Percentiles rank a stretch among this genome's conserved stretches.
phyloP scores from a whole-genome alignment of 2,888 invertebrate species.

The Scrobipalpa costella region DNA sequence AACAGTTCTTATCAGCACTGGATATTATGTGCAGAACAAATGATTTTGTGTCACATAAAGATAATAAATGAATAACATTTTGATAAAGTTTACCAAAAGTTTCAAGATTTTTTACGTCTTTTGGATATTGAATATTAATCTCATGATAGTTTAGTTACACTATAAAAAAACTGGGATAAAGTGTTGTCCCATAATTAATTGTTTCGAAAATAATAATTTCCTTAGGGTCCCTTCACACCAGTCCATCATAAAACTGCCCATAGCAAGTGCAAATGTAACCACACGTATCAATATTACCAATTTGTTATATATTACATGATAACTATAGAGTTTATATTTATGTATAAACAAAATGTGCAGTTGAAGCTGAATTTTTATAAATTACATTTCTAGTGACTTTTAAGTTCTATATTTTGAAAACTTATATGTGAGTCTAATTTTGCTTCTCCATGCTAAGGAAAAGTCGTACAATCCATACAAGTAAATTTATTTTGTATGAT shows the following conservation, averaged over 20 bases:
- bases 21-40: neutral
- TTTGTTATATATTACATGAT: conserved; percentile 27
- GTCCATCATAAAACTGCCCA: neutral
- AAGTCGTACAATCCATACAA: neutral
- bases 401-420: conserved; percentile 44
- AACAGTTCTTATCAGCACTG: neutral
- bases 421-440: conserved; percentile 50
- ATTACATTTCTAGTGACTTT: conserved; percentile 53
- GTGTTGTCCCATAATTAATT: neutral
- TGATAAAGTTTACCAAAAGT: too few relatives aligned
- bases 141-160: neutral
- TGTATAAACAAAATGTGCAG: conserved; percentile 52
- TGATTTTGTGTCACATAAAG: too few relatives aligned
- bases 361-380: conserved; percentile 47
- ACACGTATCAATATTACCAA: conserved; percentile 9
- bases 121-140: neutral
- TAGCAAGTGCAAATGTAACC: conserved; percentile 7
- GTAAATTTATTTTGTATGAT: neutral
- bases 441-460: conserved; percentile 34
- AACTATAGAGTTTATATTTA: conserved; percentile 22
- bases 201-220: neutral
- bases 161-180: neutral
- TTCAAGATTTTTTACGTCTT: neutral
- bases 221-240: conserved; percentile 1
- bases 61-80: too few relatives aligned